Percentiles rank a stretch among this genome's conserved stretches.
These are phyloP conservation scores for Cardinalis cardinalis DNA, from an alignment of 2,113 vertebrate genomes.

Conservation along the genomic window DNA sequence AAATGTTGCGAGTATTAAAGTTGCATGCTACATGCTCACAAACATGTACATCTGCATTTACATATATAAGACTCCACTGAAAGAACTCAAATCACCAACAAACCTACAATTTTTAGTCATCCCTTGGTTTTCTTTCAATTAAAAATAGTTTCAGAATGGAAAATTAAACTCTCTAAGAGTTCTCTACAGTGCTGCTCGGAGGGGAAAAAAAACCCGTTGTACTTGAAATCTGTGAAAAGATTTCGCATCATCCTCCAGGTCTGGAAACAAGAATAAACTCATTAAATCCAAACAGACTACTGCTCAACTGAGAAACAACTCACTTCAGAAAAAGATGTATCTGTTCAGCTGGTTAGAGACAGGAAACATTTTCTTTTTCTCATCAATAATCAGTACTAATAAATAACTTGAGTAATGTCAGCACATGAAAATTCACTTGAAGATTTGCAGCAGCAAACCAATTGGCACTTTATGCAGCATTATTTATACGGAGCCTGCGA, in stretches of 20 bases:
- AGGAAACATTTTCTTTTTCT: background rate
- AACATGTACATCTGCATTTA: background rate
- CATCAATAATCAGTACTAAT: background rate
- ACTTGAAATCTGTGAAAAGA: background rate
- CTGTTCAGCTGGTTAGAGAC: background rate
- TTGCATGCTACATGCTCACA: background rate
- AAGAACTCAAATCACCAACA: background rate
- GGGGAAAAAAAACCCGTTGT: background rate
- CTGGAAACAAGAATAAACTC: constrained; percentile 18
- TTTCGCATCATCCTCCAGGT: background rate
- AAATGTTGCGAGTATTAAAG: background rate
- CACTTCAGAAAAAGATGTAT: background rate
- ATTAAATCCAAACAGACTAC: background rate
- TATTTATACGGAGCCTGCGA: background rate
- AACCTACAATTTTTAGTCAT: background rate
- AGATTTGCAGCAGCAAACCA: background rate
- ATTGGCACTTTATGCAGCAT: background rate
- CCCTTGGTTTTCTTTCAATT: background rate
- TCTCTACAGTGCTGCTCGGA: background rate
- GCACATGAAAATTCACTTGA: background rate
- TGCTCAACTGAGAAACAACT: background rate
- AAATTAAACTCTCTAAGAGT: background rate
- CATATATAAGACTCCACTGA: background rate
- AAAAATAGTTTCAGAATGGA: background rate
- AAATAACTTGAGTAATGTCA: background rate